Evolutionary conservation across 2,888 invertebrate genomes (phyloP), one percentile per base, ranked within the genome.

Genomic region (Rhamnusium bicolor): DNA sequence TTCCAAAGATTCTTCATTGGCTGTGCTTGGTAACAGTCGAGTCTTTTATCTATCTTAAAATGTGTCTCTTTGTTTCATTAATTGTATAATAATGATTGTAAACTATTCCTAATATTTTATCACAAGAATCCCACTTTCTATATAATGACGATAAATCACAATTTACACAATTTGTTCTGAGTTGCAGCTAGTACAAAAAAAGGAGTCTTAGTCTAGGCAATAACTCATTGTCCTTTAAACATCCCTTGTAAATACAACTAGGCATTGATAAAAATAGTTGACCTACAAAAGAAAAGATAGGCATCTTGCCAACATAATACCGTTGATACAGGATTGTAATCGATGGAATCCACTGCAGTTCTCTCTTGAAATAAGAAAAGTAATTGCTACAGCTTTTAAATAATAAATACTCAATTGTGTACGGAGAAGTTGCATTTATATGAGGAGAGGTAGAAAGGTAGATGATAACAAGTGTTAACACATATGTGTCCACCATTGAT

Each of bases 231-330:
- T n/a, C n/a, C n/a, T n/a, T n/a, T n/a, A 4, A n/a, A 40, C 12
- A 10, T n/a, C 2, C 40, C 3, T 10, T 40, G 40, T n/a, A n/a
- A 40, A 40, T 40, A n/a, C 40, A 40, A 2, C n/a, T 40, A 12
- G n/a, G n/a, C 40, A 5, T 40, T 40, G 40, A n/a, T 40, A 40
- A 40, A 40, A 40, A 40, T 40, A 40, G 62, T 62, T 69, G 69
- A 69, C 69, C 69, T 62, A 62, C 62, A 69, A 69, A 67, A 51
- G 19, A 40, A 69, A 29, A 51, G 49, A 61, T 21, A 21, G 69
- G 69, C 69, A 69, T 40, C 32, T 51, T 69, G 69, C 69, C 69
- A 69, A 69, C 60, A 29, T 40, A 24, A 46, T 29, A 61, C 62
- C 54, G 54, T 62, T 40, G n/a, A 40, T 40, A 40, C 12, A 40